Evolutionary conservation across 30 jellyfish, hydroid and myxozoan species (phyloP).

Genomic region (Cassiopea andromeda): DNA sequence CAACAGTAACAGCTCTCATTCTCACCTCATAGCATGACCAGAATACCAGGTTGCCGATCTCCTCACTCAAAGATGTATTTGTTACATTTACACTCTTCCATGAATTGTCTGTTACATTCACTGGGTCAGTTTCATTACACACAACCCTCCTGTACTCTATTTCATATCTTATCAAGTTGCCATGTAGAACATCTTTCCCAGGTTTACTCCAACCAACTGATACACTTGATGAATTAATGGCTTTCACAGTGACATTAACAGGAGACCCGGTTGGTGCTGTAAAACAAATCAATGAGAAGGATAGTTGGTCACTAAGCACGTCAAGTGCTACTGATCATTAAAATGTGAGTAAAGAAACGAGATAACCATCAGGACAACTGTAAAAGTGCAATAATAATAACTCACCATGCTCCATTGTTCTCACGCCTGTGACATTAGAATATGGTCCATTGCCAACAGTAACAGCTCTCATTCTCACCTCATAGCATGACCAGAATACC

Average conservation of each 20-base stretch:
- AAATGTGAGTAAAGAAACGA: no score
- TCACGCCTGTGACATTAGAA: background rate
- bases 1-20: slow-evolving; percentile 34
- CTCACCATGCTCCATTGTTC: background rate
- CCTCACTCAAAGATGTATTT: background rate
- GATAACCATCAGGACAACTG: no score
- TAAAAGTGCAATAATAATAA: no score
- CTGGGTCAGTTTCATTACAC: slow-evolving; percentile 6
- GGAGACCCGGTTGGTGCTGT: slow-evolving; percentile 51
- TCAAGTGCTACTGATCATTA: no score
- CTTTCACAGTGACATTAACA: background rate
- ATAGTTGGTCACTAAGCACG: no score
- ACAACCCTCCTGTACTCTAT: slow-evolving; percentile 4
- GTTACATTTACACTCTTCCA: background rate
- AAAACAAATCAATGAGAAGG: no score
- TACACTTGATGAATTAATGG: slow-evolving; percentile 3
- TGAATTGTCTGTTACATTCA: background rate
- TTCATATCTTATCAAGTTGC: slow-evolving; percentile 1
- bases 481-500: slow-evolving; percentile 36
- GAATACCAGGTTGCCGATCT: background rate
- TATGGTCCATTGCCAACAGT: background rate
- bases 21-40: slow-evolving; percentile 57
- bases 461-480: background rate
- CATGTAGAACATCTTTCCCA: background rate
- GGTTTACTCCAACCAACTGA: slow-evolving; percentile 28